Base-by-base conservation (phyloP, 2,888 invertebrate genomes). In the Ypsolopha scabrella region DNA sequence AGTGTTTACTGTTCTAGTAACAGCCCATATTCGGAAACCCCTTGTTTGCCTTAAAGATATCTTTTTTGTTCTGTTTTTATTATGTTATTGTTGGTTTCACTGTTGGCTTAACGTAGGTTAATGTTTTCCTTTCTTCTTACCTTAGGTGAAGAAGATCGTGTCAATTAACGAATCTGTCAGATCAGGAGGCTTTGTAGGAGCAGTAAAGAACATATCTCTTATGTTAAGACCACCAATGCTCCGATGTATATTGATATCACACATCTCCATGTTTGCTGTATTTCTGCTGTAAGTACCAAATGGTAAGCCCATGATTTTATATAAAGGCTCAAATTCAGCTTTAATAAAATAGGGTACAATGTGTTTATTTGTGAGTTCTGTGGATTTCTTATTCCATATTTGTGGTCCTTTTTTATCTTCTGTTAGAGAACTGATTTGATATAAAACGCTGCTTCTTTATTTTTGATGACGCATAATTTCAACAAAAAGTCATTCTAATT, bases 231-330 rank as follows among this genome's bases (percentile, higher is more conserved):
- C 80, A 0, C 85, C 85, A 0, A 62, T 86, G 4, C 62, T 80
- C 33, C 63, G 70, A 53, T 86, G 85, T 52, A 82, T 83, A 0
- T 34, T 72, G 52, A 85, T 86, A 11, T 81, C 85, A 0, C 78
- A 85, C 51, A 57, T 75, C 1, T 78, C 79, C 0, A 85, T 86
- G 81, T 86, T 86, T n/a, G 76, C 81, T 39, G 82, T 85, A 0
- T 86, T 85, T 46, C 81, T 86, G 82, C 53, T 86, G 85, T 86
- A 61, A 80, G 83, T 75, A 24, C 8, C n/a, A 33, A 34, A 6
- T 10, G 14, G 34, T 50, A 11, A 13, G 11, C 13, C 43, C 13
- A 8, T 43, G 8, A 13, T 2, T 8, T 43, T 8, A 43, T 14
- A 2, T n/a, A 13, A 2, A 7, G 8, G 46, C 14, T 34, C 10